Conservation (phyloP, 2,113 vertebrate species). For the Clarias macrocephalus region DNA sequence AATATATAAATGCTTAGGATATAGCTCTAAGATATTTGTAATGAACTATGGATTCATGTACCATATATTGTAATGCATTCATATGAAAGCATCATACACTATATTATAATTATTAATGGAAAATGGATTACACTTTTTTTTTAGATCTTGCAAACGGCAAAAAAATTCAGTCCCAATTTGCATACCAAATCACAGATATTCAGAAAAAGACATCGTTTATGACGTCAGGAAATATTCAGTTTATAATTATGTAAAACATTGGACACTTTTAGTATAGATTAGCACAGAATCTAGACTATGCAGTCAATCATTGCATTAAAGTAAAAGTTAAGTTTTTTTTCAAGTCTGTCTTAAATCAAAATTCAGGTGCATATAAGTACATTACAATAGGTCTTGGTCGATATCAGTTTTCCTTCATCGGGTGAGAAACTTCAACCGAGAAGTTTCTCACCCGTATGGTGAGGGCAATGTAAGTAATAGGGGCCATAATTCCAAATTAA, state of each 20-base stretch:
- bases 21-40: background rate
- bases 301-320: no score
- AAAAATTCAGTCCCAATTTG: background rate
- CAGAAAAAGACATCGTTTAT: background rate
- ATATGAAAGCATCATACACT: background rate
- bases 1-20: background rate
- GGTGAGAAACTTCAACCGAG: no score
- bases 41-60: background rate
- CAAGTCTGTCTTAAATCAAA: no score
- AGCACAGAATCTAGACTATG: background rate
- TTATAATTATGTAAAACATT: background rate
- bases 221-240: background rate
- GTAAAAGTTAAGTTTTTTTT: no score
- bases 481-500: no score
- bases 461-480: no score
- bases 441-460: no score
- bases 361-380: no score
- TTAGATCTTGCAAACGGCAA: no score
- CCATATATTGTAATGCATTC: background rate
- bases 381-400: no score
- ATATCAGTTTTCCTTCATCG: no score
- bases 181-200: background rate
- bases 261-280: background rate
- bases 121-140: conserved; percentile 1
- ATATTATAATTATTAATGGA: background rate